A percentile compares a stretch with the other conserved stretches of the same genome.
phyloP scores from a whole-genome alignment of 2,113 vertebrate species.

The Mormyrus lacerda region DNA sequence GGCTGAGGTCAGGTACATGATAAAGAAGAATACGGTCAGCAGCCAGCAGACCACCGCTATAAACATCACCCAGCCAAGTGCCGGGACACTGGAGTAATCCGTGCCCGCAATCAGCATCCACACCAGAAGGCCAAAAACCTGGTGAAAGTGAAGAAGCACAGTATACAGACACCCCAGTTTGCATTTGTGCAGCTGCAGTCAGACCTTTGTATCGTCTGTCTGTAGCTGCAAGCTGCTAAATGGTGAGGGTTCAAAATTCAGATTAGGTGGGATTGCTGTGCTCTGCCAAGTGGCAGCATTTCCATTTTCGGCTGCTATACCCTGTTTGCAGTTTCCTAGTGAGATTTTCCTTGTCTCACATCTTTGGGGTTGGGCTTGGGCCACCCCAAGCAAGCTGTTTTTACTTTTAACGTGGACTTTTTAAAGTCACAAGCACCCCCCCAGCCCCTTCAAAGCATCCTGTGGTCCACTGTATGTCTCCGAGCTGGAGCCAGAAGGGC shows the following conservation, averaged over 20 bases:
- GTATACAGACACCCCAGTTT: too few species aligned
- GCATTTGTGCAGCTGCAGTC: not conserved
- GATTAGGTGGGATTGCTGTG: not conserved
- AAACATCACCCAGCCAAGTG: constrained; percentile 88
- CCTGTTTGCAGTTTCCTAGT: not conserved
- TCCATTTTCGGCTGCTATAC: not conserved
- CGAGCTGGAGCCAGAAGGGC: not conserved
- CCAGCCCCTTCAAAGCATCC: too few species aligned
- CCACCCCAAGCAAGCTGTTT: not conserved
- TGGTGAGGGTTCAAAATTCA: not conserved
- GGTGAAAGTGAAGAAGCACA: constrained; percentile 31
- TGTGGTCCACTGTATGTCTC: not conserved
- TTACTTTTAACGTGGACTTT: not conserved
- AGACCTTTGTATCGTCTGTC: not conserved
- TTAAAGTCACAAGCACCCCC: not conserved
- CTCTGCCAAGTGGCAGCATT: not conserved
- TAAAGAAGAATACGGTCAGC: constrained; percentile 75
- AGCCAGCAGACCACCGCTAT: constrained; percentile 82
- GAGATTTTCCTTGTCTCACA: not conserved
- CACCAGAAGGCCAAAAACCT: constrained; percentile 83
- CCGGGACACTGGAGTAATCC: constrained; percentile 73
- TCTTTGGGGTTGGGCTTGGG: not conserved
- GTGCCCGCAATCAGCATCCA: constrained; percentile 87
- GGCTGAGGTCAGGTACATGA: constrained; percentile 76
- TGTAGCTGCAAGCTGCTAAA: not conserved